Percentiles rank a stretch among this genome's conserved stretches.
phyloP scores from a whole-genome alignment of 2,888 invertebrate species.

The Hyppa rectilinea region DNA sequence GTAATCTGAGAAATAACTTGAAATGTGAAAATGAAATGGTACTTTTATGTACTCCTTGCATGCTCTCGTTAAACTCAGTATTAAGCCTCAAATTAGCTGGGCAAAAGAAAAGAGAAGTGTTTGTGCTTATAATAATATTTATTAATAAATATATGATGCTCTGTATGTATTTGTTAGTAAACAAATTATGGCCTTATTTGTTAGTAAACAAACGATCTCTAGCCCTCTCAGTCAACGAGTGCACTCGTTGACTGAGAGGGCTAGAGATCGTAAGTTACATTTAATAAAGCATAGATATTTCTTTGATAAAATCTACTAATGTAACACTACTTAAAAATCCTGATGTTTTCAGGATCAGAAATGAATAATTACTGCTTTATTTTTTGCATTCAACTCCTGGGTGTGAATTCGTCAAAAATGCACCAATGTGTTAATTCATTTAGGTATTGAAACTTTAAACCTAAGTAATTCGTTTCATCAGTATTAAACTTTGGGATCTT shows the following conservation, averaged over 20 bases:
- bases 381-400: not conserved
- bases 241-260: not conserved
- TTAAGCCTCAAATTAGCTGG: not conserved
- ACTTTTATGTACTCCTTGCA: not conserved
- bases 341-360: not conserved
- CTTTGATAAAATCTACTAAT: not conserved
- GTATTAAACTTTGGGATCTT: not conserved
- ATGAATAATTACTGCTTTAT: not conserved
- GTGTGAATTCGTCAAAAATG: not conserved
- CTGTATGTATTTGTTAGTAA: not conserved
- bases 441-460: no score
- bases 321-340: not conserved
- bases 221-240: not conserved
- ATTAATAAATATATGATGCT: not conserved
- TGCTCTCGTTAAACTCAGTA: not conserved
- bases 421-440: not conserved
- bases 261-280: not conserved
- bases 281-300: not conserved
- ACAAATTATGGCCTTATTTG: not conserved
- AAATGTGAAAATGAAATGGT: not conserved
- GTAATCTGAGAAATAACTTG: constrained; percentile 72
- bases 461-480: not conserved
- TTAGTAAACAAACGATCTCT: no score
- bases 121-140: not conserved
- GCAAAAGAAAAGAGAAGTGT: not conserved